A percentile compares a stretch with the other conserved stretches of the same genome.
phyloP scores from a whole-genome alignment of 2,797 vertebrate species.

The Florisuga fusca region DNA sequence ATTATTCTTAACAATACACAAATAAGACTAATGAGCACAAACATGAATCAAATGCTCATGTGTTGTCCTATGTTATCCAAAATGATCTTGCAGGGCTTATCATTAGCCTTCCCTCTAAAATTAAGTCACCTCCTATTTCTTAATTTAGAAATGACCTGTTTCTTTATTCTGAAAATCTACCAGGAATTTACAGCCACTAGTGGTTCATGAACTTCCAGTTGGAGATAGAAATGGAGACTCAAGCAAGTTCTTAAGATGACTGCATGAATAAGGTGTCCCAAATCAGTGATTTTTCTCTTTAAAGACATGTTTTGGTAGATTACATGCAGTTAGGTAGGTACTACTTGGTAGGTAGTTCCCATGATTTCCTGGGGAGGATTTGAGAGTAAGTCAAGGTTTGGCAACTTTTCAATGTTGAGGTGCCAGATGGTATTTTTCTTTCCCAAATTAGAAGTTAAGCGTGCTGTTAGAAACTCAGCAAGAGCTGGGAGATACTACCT shows the following conservation, averaged over 20 bases:
- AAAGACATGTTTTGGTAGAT: slow-evolving; percentile 11
- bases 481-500: slow-evolving; percentile 64
- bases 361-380: slow-evolving; percentile 62
- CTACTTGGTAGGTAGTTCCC: slow-evolving; percentile 69
- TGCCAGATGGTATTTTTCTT: slow-evolving; percentile 75
- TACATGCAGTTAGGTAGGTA: slow-evolving; percentile 29
- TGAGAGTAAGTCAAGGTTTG: slow-evolving; percentile 66
- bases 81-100: not conserved
- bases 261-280: not conserved
- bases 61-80: not conserved
- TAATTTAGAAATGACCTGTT: not conserved
- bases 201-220: not conserved
- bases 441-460: slow-evolving; percentile 73
- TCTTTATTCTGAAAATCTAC: slow-evolving; percentile 3
- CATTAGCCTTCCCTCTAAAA: slow-evolving; percentile 14
- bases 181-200: not conserved
- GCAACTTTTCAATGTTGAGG: slow-evolving; percentile 72
- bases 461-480: slow-evolving; percentile 65
- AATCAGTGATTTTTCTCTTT: slow-evolving; percentile 20
- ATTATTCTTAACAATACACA: not conserved
- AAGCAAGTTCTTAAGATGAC: not conserved
- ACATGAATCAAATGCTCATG: not conserved
- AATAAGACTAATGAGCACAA: not conserved
- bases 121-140: slow-evolving; percentile 22
- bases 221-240: not conserved